Evolutionary conservation across 2,888 invertebrate genomes (phyloP).

Genomic region (Xylocampa areola): DNA sequence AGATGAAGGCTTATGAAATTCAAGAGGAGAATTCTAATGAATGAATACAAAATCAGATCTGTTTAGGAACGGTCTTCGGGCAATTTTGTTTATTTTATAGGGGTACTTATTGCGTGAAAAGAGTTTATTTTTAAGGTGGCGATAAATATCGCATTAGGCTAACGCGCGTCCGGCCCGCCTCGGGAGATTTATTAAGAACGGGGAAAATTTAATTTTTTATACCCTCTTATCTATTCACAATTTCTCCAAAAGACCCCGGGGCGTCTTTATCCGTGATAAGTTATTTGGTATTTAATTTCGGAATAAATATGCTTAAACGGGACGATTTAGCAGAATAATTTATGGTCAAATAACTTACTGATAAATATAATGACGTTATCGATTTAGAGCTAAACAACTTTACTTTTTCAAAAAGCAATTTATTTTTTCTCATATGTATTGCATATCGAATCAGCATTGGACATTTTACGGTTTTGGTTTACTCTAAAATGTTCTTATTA

Average conservation of each 20-base stretch:
- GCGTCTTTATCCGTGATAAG: constrained; percentile 57
- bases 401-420: too few species aligned
- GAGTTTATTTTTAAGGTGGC: constrained; percentile 77
- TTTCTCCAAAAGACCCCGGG: constrained; percentile 65
- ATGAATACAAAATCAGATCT: constrained; percentile 58
- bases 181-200: constrained; percentile 78
- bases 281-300: constrained; percentile 39
- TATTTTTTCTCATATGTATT: too few species aligned
- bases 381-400: too few species aligned
- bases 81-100: constrained; percentile 75
- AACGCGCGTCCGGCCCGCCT: constrained; percentile 65
- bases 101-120: constrained; percentile 75
- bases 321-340: constrained; percentile 20
- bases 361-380: too few species aligned
- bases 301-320: constrained; percentile 36
- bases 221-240: constrained; percentile 70
- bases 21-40: constrained; percentile 35
- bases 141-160: constrained; percentile 86
- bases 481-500: too few species aligned
- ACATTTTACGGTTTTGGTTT: too few species aligned
- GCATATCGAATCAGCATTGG: too few species aligned
- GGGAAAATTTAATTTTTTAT: constrained; percentile 73
- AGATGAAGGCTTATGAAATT: constrained; percentile 27
- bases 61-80: constrained; percentile 50
- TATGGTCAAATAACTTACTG: neutral